A percentile compares a stretch with the other conserved stretches of the same genome.
phyloP scores from a whole-genome alignment of 2,888 invertebrate species.

The Drosophila sordidula region DNA sequence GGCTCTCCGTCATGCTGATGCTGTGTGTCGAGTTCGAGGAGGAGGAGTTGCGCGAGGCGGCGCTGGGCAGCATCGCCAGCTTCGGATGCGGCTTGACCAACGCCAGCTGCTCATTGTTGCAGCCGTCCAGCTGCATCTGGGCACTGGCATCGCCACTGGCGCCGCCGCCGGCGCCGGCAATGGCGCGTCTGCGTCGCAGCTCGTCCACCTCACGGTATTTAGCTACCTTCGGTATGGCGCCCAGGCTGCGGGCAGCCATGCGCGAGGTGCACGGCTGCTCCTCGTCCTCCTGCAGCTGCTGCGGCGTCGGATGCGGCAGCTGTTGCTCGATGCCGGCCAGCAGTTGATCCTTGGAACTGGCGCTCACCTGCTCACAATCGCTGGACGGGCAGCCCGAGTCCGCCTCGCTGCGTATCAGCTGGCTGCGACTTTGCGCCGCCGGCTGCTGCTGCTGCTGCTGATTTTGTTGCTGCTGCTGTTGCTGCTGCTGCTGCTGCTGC shows the following conservation, averaged over 20 bases:
- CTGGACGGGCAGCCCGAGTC: slow-evolving; percentile 85
- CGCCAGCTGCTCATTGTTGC: slow-evolving; percentile 60
- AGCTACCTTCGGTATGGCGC: slow-evolving; percentile 85
- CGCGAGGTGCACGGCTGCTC: slow-evolving; percentile 65
- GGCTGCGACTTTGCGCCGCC: slow-evolving; percentile 32
- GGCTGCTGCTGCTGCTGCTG: slow-evolving; percentile 33
- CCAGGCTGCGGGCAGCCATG: slow-evolving; percentile 81
- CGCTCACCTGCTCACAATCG: slow-evolving; percentile 88
- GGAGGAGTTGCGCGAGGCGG: slow-evolving; percentile 86
- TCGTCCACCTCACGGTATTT: slow-evolving; percentile 84
- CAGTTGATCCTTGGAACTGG: slow-evolving; percentile 90
- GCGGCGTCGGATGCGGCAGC: slow-evolving; percentile 77
- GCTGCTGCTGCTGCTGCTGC: slow-evolving; percentile 20
- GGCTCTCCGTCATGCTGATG: slow-evolving; percentile 86
- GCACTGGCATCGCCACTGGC: not conserved
- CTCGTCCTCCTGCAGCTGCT: slow-evolving; percentile 81
- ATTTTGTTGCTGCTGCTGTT: slow-evolving; percentile 30
- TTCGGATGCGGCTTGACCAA: slow-evolving; percentile 70
- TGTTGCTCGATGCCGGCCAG: slow-evolving; percentile 84
- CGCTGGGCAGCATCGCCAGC: slow-evolving; percentile 86
- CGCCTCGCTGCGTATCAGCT: slow-evolving; percentile 84
- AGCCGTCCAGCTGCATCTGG: slow-evolving; percentile 14
- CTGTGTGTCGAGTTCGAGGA: slow-evolving; percentile 87
- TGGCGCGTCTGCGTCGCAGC: slow-evolving; percentile 72
- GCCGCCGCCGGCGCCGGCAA: not conserved